A percentile compares a stretch with the other conserved stretches of the same genome.
phyloP scores from a whole-genome alignment of 2,888 invertebrate species.

The Leptinotarsa haldemani region DNA sequence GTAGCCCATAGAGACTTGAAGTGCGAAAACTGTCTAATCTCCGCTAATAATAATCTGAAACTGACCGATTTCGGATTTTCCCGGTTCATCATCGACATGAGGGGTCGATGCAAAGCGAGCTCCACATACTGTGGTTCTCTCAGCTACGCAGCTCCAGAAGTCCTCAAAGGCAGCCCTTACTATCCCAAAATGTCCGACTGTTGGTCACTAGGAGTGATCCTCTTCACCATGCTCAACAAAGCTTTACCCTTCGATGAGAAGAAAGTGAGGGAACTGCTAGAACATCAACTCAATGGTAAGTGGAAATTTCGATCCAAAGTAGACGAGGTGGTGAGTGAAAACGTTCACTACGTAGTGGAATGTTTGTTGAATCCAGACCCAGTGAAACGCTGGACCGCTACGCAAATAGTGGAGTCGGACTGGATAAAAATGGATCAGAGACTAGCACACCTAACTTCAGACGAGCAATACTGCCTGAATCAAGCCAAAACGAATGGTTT shows the following conservation, averaged over 20 bases:
- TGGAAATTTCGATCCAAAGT: slow-evolving; percentile 79
- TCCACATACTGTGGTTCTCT: slow-evolving; percentile 88
- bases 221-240: slow-evolving; percentile 86
- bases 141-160: slow-evolving; percentile 90
- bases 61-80: slow-evolving; percentile 89
- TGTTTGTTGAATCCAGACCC: slow-evolving; percentile 78
- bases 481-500: slow-evolving; percentile 69
- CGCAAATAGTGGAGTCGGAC: slow-evolving; percentile 69
- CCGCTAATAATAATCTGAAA: slow-evolving; percentile 81
- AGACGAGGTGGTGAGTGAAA: slow-evolving; percentile 69
- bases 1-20: slow-evolving; percentile 85
- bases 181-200: slow-evolving; percentile 79
- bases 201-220: slow-evolving; percentile 83
- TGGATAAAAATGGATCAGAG: slow-evolving; percentile 77
- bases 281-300: slow-evolving; percentile 73
- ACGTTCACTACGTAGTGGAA: slow-evolving; percentile 74
- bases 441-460: slow-evolving; percentile 68
- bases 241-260: slow-evolving; percentile 85
- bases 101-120: slow-evolving; percentile 68
- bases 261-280: slow-evolving; percentile 77
- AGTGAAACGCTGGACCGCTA: slow-evolving; percentile 70
- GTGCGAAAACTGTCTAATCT: slow-evolving; percentile 83
- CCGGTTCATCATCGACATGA: slow-evolving; percentile 64
- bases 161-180: slow-evolving; percentile 79
- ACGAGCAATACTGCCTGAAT: slow-evolving; percentile 69